Evolutionary conservation across 2,888 invertebrate genomes (phyloP).

Genomic region (Tipula unca): DNA sequence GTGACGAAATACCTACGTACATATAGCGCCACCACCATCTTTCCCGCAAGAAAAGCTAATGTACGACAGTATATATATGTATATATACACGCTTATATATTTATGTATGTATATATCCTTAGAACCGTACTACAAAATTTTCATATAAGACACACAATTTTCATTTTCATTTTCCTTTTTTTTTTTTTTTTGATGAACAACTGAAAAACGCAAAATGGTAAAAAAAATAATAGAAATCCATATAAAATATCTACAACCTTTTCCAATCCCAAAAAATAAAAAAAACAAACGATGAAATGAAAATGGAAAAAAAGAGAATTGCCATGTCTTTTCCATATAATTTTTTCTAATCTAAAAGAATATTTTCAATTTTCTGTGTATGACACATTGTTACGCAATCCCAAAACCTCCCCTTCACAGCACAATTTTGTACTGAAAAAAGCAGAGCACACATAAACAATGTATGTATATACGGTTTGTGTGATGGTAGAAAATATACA

Average conservation of each 20-base stretch:
- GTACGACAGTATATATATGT: not conserved
- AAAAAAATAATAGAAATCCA: conserved; percentile 8
- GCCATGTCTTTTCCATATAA: not conserved
- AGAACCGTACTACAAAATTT: not conserved
- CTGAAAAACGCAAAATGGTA: not conserved
- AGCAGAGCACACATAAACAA: not conserved
- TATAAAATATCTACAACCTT: not conserved
- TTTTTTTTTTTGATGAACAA: not conserved
- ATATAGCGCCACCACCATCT: not conserved
- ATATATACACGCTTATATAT: not conserved
- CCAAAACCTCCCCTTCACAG: not conserved
- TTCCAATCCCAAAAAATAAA: not conserved
- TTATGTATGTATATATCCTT: not conserved
- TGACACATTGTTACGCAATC: conserved; percentile 19
- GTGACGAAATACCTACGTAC: not conserved
- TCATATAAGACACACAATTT: not conserved
- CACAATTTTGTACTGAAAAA: not conserved
- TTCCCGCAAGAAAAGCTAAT: not conserved
- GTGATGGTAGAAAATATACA: not conserved
- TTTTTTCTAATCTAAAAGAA: conserved; percentile 14
- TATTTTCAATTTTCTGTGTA: conserved; percentile 19
- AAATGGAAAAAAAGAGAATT: not conserved
- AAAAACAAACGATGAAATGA: not conserved
- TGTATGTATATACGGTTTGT: not conserved
- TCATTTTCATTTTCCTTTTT: not conserved